Base-by-base conservation (phyloP, 1,140 invertebrate genomes). In the Eumaeus atala region DNA sequence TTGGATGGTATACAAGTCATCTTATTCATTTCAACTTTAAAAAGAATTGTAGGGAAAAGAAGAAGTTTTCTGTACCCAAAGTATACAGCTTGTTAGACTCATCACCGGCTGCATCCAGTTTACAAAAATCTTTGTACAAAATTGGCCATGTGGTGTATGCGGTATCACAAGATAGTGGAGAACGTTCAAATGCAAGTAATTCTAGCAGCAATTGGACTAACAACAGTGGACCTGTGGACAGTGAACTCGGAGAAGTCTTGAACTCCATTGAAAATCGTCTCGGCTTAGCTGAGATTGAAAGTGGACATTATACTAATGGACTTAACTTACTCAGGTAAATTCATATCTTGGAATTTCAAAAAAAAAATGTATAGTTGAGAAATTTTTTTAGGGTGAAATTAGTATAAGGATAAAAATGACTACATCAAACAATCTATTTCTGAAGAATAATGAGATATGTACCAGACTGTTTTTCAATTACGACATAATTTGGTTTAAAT, bases 1-100 rank as follows among this genome's bases (percentile, higher is more conserved):
- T 88, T 51, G 87, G 87, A 2, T 89, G 87, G 84, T 89, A 88
- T 54, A 69, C 85, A 40, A 86, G 77, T 55, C 87, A 89, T 51
- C 53, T 88, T 5, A 64, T 87, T 12, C 81, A 84, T 62, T 55
- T 87, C 10, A 84, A 76, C 16, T 60, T 71, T 14, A 87, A 84
- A 54, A 66, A 68, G 47, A 58, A 74, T 48, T 52, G 52, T 10
- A 66, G 68, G 35, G 35, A 60, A 11, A 49, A 55, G 37, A 51
- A 61, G 12, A 62, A 64, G 12, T 62, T 58, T 42, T 67, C 56
- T 49, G 37, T 56, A 56, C 40, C 58, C 7, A 61, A 37, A 47
- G 52, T 55, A n/a, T 40, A 53, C 37, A 52, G 40, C 18, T 53
- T 61, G 10, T 56, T 61, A n/a, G 52, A 61, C 8, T 47, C 51